These are phyloP conservation scores for Muraenolepis orangiensis DNA, from an alignment of 2,797 vertebrate genomes.

Conservation along the genomic window DNA sequence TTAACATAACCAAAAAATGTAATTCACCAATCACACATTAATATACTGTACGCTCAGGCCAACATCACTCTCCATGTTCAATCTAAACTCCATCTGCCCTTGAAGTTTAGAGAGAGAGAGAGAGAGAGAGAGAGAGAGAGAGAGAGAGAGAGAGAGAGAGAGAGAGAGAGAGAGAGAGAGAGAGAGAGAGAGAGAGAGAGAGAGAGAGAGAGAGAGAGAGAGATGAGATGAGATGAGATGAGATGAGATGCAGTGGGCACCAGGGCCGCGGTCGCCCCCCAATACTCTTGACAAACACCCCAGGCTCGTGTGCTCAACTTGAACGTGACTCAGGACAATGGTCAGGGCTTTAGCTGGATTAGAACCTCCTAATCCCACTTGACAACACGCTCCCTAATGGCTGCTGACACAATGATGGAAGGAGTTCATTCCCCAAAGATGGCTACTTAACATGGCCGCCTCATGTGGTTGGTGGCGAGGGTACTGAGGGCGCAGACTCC, in stretches of 20 bases:
- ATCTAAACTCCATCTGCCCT: too few relatives aligned
- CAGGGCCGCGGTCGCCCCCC: not conserved
- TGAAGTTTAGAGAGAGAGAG: too few relatives aligned
- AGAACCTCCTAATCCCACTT: conserved; percentile 5
- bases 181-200: too few relatives aligned
- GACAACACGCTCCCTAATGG: conserved; percentile 5
- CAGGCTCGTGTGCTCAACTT: not conserved
- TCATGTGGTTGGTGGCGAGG: not conserved
- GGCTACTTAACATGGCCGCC: not conserved
- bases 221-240: too few relatives aligned
- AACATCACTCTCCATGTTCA: too few relatives aligned
- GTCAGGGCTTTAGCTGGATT: conserved; percentile 6
- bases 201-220: not conserved
- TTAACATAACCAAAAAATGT: too few relatives aligned
- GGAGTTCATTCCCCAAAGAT: not conserved
- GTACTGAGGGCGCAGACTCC: too few relatives aligned
- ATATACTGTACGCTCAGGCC: too few relatives aligned
- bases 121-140: too few relatives aligned
- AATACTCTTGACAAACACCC: not conserved
- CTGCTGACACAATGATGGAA: not conserved
- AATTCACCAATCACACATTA: too few relatives aligned
- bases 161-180: too few relatives aligned
- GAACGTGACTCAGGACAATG: conserved; percentile 8
- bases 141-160: too few relatives aligned
- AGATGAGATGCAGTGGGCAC: not conserved